Conservation (phyloP, 2,888 invertebrate species). For the Dasypolia templi region DNA sequence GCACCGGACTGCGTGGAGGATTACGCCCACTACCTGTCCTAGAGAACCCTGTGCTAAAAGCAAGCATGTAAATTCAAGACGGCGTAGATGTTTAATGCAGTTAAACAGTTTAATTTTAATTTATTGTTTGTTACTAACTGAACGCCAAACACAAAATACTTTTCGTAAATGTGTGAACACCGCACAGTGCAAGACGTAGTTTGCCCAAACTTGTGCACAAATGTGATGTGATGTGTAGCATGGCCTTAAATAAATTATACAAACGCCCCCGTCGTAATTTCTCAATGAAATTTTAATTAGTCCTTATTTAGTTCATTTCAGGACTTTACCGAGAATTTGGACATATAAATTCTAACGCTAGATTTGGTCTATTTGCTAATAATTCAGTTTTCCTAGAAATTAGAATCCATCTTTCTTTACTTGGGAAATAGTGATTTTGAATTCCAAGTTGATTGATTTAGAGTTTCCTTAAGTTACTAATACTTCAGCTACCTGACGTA, state of each 20-base stretch:
- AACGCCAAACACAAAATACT: neutral
- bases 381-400: conserved; percentile 30
- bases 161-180: neutral
- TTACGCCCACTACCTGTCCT: neutral
- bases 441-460: conserved; percentile 52
- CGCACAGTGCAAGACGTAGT: neutral
- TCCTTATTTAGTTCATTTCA: conserved; percentile 36
- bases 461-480: conserved; percentile 34
- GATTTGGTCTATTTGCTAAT: conserved; percentile 48
- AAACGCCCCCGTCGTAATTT: conserved; percentile 66
- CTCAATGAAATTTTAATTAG: conserved; percentile 67
- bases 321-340: conserved; percentile 56
- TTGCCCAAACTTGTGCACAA: neutral
- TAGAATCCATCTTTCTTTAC: conserved; percentile 21
- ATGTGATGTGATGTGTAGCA: neutral
- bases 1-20: no score
- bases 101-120: neutral
- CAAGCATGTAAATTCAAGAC: no score
- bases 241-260: conserved; percentile 40
- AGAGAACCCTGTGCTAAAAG: neutral
- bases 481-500: conserved; percentile 32
- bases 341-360: conserved; percentile 53
- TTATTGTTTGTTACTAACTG: neutral
- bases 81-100: no score
- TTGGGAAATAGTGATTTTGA: conserved; percentile 36